Evolutionary conservation across 2,113 vertebrate genomes (phyloP), one percentile per base, ranked within the genome.

Genomic region (Mesembrinibis cayennensis): DNA sequence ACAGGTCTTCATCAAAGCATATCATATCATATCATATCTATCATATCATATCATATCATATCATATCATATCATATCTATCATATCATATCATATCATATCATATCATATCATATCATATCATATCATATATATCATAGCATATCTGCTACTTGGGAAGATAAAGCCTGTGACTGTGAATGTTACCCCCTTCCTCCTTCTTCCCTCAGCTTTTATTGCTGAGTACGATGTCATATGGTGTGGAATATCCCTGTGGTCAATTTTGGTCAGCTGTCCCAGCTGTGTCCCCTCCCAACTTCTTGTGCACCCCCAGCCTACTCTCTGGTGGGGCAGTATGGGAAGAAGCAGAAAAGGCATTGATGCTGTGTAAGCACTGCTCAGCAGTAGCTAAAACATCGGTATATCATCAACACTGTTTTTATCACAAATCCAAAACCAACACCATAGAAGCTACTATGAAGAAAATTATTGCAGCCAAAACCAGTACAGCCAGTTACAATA

Each of bases 171-270:
- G 13, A n/a, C 19, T 65, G 9, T 1, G 6, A 38, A 79, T 26
- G 7, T 32, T 49, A 53, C 6, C 2, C 5, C 6, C 4, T 82
- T 82, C 29, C 18, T 70, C 6, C 42, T 84, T 81, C 74, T 90
- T 56, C 22, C 25, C 7, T 6, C 3, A 30, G 22, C 1, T 70
- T 78, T 93, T 66, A 21, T 65, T 78, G 14, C 21, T 74, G 9
- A 66, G 1, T 11, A 47, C 2, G 2, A 16, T 23, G 6, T 61
- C 26, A 18, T n/a, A 44, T 4, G 2, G 8, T 44, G 5, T 62
- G 36, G 21, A 66, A 59, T 49, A 58, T 11, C 10, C 9, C 16
- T 77, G 12, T 77, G 19, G 14, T 63, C 29, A 76, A 1, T 5
- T 40, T 17, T 5, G 11, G 11, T 70, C 36, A 45, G 25, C 23